Percentiles rank a stretch among this genome's conserved stretches.
Evolutionary conservation across 2,113 vertebrate genomes (phyloP).

Genomic region (Hiodon tergisus): DNA sequence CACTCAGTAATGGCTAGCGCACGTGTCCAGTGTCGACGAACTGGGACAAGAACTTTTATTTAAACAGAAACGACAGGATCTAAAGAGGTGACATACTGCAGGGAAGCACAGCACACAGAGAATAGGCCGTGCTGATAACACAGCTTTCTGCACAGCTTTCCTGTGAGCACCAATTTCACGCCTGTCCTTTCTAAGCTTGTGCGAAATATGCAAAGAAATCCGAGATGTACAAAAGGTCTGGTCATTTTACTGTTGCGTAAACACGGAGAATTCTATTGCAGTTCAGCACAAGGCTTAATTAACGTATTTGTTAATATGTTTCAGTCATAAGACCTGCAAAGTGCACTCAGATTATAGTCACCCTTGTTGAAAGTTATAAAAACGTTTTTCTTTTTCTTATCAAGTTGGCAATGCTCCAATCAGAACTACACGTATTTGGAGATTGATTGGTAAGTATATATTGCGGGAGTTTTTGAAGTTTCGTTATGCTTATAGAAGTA

Average conservation of each 20-base stretch:
- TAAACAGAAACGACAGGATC: not conserved
- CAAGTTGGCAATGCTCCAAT: slow-evolving; percentile 44
- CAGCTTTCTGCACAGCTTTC: no score
- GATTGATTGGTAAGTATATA: slow-evolving; percentile 61
- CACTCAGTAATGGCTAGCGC: not conserved
- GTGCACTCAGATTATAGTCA: no score
- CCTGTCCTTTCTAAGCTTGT: not conserved
- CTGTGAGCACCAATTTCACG: no score
- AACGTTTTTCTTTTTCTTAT: slow-evolving; percentile 5
- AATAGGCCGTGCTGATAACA: no score
- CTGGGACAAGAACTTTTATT: not conserved
- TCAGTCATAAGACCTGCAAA: no score
- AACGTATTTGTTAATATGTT: no score
- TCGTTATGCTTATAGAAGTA: not conserved
- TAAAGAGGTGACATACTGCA: not conserved
- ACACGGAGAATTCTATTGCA: not conserved
- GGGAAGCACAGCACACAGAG: not conserved
- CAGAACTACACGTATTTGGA: slow-evolving; percentile 50
- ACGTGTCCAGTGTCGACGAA: not conserved
- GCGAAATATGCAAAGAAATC: not conserved
- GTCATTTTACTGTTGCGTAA: not conserved
- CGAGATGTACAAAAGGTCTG: not conserved
- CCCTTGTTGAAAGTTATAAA: not conserved
- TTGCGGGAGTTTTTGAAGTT: not conserved
- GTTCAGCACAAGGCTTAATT: not conserved